A percentile compares a stretch with the other conserved stretches of the same genome.
Conservation (phyloP, 2,797 vertebrate genomes). For the Hafferia zeledoni region DNA sequence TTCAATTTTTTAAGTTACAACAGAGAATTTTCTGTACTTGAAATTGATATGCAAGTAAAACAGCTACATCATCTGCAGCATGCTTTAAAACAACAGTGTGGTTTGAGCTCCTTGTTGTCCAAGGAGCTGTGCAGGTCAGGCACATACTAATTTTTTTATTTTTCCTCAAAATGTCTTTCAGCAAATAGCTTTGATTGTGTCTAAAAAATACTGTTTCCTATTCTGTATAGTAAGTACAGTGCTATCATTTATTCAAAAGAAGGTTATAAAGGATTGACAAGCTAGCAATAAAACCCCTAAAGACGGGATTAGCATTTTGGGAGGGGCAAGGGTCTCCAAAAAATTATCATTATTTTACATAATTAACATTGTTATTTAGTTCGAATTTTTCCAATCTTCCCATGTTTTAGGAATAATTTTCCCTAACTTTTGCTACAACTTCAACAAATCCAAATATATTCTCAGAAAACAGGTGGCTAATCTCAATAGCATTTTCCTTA, state of each 20-base stretch:
- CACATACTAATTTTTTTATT: background rate
- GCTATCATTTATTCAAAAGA: background rate
- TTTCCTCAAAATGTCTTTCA: background rate
- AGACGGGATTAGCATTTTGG: background rate
- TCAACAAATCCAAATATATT: background rate
- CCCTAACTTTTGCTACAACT: background rate
- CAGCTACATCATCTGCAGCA: background rate
- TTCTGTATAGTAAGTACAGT: background rate
- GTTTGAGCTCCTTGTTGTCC: background rate
- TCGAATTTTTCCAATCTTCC: background rate
- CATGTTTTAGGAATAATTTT: background rate
- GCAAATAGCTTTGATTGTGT: background rate
- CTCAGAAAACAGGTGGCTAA: background rate
- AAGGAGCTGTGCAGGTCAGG: background rate
- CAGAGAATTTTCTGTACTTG: background rate
- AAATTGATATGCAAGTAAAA: background rate
- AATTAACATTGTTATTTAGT: background rate
- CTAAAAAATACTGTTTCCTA: background rate
- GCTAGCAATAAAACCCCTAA: background rate
- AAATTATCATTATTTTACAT: background rate
- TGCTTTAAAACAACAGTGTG: background rate
- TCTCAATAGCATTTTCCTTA: background rate
- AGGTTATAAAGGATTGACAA: background rate
- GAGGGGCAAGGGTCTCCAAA: accelerated
- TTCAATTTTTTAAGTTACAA: background rate